Evolutionary conservation across 2,113 vertebrate species (phyloP).

Genomic region (Geococcyx californianus): DNA sequence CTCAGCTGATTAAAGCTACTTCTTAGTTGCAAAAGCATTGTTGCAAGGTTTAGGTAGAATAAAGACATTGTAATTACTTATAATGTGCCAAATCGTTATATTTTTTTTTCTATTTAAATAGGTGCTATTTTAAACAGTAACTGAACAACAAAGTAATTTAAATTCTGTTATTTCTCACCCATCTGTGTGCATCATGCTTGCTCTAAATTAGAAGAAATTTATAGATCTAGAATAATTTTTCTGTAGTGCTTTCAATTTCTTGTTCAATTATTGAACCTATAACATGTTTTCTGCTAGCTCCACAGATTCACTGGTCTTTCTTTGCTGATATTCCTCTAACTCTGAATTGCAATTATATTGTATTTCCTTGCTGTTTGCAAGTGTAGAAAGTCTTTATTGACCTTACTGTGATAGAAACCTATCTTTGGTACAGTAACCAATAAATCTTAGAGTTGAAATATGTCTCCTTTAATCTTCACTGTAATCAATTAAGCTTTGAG

Average conservation of each 20-base stretch:
- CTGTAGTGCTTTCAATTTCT: not conserved
- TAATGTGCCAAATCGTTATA: not conserved
- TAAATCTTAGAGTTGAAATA: conserved; percentile 43
- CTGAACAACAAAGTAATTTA: not conserved
- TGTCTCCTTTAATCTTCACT: conserved; percentile 47
- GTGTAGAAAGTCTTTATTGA: conserved; percentile 43
- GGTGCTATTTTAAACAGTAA: not conserved
- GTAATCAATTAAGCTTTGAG: conserved; percentile 59
- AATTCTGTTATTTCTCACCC: not conserved
- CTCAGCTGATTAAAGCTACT: not conserved
- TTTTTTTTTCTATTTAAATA: conserved; percentile 10
- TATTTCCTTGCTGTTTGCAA: conserved; percentile 47
- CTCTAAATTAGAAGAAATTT: not conserved
- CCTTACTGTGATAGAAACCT: conserved; percentile 10
- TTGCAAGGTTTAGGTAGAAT: not conserved
- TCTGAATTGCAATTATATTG: conserved; percentile 36
- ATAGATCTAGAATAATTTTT: not conserved
- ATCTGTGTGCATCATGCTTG: not conserved
- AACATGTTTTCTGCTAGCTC: not conserved
- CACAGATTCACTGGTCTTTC: not conserved
- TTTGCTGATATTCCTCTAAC: not conserved
- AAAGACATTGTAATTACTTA: not conserved
- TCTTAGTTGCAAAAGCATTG: not conserved
- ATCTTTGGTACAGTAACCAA: conserved; percentile 15
- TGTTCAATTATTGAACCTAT: not conserved